phyloP scores from a whole-genome alignment of 2,888 invertebrate species.

The Rhingia rostrata region DNA sequence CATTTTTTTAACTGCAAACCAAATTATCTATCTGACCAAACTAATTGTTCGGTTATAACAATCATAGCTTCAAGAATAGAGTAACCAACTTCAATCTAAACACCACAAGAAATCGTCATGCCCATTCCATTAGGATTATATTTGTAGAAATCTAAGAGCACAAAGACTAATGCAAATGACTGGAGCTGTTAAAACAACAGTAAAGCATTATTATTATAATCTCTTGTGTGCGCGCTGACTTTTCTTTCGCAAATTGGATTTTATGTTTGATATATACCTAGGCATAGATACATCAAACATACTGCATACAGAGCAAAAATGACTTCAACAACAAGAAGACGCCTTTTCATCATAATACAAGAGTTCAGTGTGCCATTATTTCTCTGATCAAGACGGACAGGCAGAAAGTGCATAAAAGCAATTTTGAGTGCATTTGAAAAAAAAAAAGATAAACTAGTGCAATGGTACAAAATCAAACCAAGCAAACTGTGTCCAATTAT shows the following conservation, averaged over 20 bases:
- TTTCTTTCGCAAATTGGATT: slow-evolving; percentile 51
- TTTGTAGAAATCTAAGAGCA: slow-evolving; percentile 54
- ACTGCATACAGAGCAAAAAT: slow-evolving; percentile 23
- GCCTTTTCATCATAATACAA: slow-evolving; percentile 20
- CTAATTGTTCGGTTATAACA: slow-evolving; percentile 21
- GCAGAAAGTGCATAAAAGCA: slow-evolving; percentile 32
- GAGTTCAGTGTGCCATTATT: slow-evolving; percentile 40
- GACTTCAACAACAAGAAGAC: slow-evolving; percentile 31
- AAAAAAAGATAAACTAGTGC: slow-evolving; percentile 17
- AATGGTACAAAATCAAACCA: slow-evolving; percentile 22
- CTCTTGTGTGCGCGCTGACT: slow-evolving; percentile 37
- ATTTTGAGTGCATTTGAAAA: slow-evolving; percentile 12
- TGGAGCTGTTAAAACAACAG: slow-evolving; percentile 53
- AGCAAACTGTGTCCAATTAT: slow-evolving; percentile 54
- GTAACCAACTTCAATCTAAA: not conserved
- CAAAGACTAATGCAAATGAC: slow-evolving; percentile 32
- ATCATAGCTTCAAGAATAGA: not conserved
- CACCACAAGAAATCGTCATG: slow-evolving; percentile 3
- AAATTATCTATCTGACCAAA: not conserved
- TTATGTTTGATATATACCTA: slow-evolving; percentile 20
- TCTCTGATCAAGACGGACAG: slow-evolving; percentile 25
- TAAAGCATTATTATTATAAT: slow-evolving; percentile 57
- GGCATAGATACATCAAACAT: not conserved
- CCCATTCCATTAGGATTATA: slow-evolving; percentile 42
- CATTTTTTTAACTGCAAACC: not conserved